phyloP scores from a whole-genome alignment of 2,113 vertebrate genomes.

The Anarhynchus alexandrinus region DNA sequence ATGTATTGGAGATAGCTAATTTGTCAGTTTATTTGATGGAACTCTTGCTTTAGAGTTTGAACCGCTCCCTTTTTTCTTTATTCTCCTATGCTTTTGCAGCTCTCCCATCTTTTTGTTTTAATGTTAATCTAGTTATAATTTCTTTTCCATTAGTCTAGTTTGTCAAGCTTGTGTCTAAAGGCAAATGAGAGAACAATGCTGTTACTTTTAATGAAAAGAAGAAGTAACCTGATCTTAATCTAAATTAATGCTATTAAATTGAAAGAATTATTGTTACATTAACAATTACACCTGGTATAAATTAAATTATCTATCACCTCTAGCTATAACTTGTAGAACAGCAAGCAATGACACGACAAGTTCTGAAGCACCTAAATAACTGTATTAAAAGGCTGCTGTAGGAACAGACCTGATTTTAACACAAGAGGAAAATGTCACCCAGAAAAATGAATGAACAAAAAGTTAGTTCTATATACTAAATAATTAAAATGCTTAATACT shows the following conservation, averaged over 20 bases:
- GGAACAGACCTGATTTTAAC: not conserved
- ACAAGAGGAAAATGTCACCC: not conserved
- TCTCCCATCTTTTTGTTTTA: not conserved
- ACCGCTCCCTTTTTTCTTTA: not conserved
- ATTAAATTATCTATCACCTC: not conserved
- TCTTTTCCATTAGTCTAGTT: not conserved
- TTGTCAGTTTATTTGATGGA: not conserved
- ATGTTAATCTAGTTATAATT: not conserved
- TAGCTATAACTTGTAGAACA: not conserved
- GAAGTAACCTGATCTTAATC: not conserved
- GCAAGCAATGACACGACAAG: not conserved
- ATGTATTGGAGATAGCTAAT: not conserved
- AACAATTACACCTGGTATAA: not conserved
- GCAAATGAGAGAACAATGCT: not conserved
- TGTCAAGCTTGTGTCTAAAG: not conserved
- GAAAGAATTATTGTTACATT: not conserved
- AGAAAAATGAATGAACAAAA: not conserved
- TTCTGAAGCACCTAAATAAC: not conserved
- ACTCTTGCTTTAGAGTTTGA: not conserved
- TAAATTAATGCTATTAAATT: not conserved
- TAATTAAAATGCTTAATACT: not conserved
- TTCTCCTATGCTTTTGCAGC: not conserved
- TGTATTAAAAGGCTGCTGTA: not conserved
- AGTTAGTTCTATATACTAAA: not conserved
- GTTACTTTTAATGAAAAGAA: not conserved